Conservation (phyloP, 2,797 vertebrate species). For the Sternotherus odoratus region DNA sequence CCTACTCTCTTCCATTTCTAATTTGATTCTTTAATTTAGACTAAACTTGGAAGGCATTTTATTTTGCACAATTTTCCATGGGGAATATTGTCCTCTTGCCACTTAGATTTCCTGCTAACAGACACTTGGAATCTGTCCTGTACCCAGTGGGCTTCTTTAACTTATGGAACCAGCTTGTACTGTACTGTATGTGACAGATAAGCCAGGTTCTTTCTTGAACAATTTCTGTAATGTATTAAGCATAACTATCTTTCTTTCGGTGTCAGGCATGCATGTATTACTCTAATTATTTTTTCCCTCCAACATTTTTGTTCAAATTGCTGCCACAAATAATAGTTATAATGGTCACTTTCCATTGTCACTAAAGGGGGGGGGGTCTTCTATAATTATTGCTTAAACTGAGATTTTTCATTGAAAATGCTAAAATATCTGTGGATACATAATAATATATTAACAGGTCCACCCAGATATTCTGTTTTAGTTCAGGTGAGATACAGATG, state of each 20-base stretch:
- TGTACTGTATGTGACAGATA: neutral
- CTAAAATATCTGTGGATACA: neutral
- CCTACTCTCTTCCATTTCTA: neutral
- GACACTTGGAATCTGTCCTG: neutral
- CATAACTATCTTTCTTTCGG: conserved; percentile 1
- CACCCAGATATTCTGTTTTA: neutral
- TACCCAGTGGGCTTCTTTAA: neutral
- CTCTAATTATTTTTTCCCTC: conserved; percentile 29
- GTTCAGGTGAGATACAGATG: neutral
- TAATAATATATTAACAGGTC: neutral
- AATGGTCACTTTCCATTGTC: conserved; percentile 8
- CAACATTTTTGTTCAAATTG: conserved; percentile 43
- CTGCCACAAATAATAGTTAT: conserved; percentile 23
- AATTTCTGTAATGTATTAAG: neutral
- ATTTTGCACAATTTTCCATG: neutral
- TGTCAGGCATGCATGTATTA: conserved; percentile 19
- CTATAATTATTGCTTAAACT: conserved; percentile 25
- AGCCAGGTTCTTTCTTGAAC: conserved; percentile 3
- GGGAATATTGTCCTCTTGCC: neutral
- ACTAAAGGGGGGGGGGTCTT: neutral
- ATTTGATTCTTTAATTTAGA: neutral
- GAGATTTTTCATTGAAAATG: conserved; percentile 10
- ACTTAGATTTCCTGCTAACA: neutral
- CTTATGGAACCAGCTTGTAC: neutral
- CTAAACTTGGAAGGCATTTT: neutral